Conservation (phyloP, 2,113 vertebrate species). For the Morphnarchus princeps region DNA sequence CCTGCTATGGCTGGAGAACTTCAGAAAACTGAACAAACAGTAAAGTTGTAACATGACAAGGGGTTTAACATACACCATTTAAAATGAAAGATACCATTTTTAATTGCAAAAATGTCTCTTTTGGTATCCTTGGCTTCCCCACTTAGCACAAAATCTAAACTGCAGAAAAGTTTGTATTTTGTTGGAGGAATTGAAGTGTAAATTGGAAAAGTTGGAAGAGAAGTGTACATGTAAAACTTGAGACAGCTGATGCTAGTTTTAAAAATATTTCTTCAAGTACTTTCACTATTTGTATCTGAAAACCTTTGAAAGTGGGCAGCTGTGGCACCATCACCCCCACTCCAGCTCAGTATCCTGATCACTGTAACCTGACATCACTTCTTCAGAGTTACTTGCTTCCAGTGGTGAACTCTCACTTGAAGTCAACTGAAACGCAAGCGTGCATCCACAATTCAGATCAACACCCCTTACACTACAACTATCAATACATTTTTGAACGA, state of each 20-base stretch:
- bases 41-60: not conserved
- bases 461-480: not conserved
- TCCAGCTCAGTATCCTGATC: not conserved
- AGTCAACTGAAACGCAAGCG: not conserved
- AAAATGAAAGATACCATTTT: not conserved
- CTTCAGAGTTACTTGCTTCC: not conserved
- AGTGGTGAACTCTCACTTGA: not conserved
- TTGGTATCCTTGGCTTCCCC: not conserved
- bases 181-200: not conserved
- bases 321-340: not conserved
- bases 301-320: not conserved
- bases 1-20: not conserved
- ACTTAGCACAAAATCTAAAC: not conserved
- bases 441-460: not conserved
- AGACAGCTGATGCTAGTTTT: not conserved
- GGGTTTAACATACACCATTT: not conserved
- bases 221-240: not conserved
- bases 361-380: not conserved
- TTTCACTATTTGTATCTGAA: not conserved
- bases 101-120: not conserved
- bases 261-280: not conserved
- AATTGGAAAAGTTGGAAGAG: not conserved
- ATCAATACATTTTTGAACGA: not conserved
- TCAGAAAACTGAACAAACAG: not conserved
- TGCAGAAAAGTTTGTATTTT: not conserved